Base-by-base conservation (phyloP, 2,888 invertebrate genomes). In the Drosophila conformis region DNA sequence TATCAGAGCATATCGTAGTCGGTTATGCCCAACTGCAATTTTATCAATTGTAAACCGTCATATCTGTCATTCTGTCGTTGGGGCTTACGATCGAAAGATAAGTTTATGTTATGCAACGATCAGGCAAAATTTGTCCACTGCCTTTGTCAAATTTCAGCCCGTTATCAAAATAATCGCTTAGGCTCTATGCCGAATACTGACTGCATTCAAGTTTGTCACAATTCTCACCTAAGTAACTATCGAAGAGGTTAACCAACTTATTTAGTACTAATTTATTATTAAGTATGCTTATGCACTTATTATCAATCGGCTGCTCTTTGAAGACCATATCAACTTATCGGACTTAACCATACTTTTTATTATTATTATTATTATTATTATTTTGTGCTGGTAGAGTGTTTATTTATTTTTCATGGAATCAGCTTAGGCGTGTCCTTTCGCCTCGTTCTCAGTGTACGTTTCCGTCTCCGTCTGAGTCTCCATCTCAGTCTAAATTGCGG, bases 351-450 rank as follows among this genome's bases (percentile, higher is more conserved):
- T 21, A 2, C 1, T n/a, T 40, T n/a, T 10, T 4, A n/a, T 8
- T 6, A 46, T 46, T 15, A 21, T 4, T n/a, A n/a, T n/a, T 21
- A 42, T 21, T 8, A 15, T 42, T 42, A 21, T 35, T 51, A 60
- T 21, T 21, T 40, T 38, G 42, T 54, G 25, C 49, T 52, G 59
- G 48, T 38, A 59, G 42, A 33, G 57, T 35, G 57, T 38, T 69
- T 38, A 58, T 69, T 58, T 52, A 57, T 52, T 57, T 81, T 83
- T 69, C 73, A 77, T 86, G 78, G 83, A 65, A 81, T 81, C 77
- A 71, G 84, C 58, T 70, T 77, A 83, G 77, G 80, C 83, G 76
- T 8, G 25, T 15, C 25, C 65, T 69, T 64, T 38, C n/a, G 18
- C 27, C 15, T 29, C 33, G 13, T 25, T 46, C 46, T 13, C 46